A percentile compares a stretch with the other conserved stretches of the same genome.
Evolutionary conservation across 2,113 vertebrate species (phyloP).

Genomic region (Danio rerio): DNA sequence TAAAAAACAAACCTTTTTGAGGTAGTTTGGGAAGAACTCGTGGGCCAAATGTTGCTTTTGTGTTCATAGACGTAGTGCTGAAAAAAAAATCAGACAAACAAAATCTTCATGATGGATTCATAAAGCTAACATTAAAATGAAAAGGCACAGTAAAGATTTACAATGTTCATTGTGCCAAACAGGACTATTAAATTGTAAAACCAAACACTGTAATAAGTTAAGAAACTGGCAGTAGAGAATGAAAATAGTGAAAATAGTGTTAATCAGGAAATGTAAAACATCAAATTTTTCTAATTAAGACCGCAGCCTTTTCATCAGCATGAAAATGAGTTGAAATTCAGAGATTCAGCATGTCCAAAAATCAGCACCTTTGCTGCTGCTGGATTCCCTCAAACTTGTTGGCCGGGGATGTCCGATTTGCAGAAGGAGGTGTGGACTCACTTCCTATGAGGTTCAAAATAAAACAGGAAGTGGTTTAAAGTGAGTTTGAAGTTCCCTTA

Average conservation of each 20-base stretch:
- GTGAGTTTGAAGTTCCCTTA: not conserved
- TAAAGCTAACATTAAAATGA: not conserved
- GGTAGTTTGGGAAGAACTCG: conserved; percentile 94
- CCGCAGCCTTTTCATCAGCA: no score
- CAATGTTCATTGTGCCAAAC: not conserved
- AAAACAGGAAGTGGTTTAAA: conserved; percentile 11
- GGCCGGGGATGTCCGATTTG: conserved; percentile 74
- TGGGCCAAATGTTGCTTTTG: conserved; percentile 88
- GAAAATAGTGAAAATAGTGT: not conserved
- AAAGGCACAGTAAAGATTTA: not conserved
- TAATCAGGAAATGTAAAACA: not conserved
- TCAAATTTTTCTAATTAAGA: not conserved
- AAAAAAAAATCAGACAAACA: conserved; percentile 40
- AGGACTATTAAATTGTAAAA: not conserved
- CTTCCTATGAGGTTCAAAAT: conserved; percentile 75
- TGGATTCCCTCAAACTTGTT: conserved; percentile 89
- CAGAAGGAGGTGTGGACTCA: conserved; percentile 79
- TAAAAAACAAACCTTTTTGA: conserved; percentile 83
- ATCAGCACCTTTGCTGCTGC: conserved; percentile 83
- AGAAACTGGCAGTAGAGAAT: not conserved
- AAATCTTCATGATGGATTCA: not conserved
- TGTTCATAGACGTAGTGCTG: conserved; percentile 78
- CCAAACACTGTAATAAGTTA: not conserved
- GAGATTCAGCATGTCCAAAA: no score
- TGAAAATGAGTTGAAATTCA: no score